Evolutionary conservation across 2,888 invertebrate species (phyloP).

Genomic region (Drosophila phalerata): DNA sequence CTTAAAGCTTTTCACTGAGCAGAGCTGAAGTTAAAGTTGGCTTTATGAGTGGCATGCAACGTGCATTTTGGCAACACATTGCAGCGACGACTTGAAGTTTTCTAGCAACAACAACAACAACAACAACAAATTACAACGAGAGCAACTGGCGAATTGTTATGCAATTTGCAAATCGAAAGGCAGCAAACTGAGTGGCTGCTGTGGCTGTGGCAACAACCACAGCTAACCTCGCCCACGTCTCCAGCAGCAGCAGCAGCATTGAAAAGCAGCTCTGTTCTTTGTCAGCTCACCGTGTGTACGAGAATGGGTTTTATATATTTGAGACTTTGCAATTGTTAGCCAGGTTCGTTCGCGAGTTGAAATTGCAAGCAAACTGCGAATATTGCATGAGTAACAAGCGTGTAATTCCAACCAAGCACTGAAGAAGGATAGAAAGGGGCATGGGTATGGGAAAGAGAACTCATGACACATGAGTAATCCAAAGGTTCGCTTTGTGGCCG

Average conservation of each 20-base stretch:
- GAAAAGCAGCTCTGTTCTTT: slow-evolving; percentile 35
- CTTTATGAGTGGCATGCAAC: slow-evolving; percentile 11
- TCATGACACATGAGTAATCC: slow-evolving; percentile 54
- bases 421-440: neutral
- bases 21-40: neutral
- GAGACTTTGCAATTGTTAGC: slow-evolving; percentile 48
- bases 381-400: slow-evolving; percentile 77
- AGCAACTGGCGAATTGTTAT: slow-evolving; percentile 61
- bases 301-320: slow-evolving; percentile 13
- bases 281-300: slow-evolving; percentile 25
- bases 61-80: slow-evolving; percentile 22
- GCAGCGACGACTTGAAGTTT: slow-evolving; percentile 42
- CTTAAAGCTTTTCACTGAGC: neutral
- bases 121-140: neutral
- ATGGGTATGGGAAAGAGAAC: neutral
- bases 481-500: slow-evolving; percentile 41
- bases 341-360: slow-evolving; percentile 45
- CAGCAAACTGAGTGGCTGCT: slow-evolving; percentile 40
- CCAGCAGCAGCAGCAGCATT: neutral
- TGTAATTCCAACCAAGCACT: slow-evolving; percentile 61
- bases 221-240: slow-evolving; percentile 4
- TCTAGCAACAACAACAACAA: slow-evolving; percentile 11
- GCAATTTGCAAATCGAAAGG: slow-evolving; percentile 72
- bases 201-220: neutral
- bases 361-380: slow-evolving; percentile 34